Evolutionary conservation across 2,113 vertebrate species (phyloP).

Genomic region (Gnathonemus longibarbis): DNA sequence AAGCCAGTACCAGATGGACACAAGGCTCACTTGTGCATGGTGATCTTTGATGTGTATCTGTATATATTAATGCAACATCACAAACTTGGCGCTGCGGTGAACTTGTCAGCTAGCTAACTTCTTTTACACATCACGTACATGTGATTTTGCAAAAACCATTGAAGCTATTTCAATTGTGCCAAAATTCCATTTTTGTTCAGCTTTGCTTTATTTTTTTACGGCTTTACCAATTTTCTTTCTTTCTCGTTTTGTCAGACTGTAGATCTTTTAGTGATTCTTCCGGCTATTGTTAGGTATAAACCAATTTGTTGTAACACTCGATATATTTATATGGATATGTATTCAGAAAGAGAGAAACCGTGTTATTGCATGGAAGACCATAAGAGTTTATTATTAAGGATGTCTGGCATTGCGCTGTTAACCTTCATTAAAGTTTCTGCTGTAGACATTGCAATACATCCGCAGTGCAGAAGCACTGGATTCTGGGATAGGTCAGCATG

Average conservation of each 20-base stretch:
- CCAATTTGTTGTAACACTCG: not conserved
- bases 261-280: not conserved
- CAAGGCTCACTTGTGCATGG: conserved; percentile 53
- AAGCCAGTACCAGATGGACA: conserved; percentile 12
- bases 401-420: conserved; percentile 37
- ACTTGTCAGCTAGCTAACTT: conserved; percentile 41
- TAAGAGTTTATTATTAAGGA: conserved; percentile 66
- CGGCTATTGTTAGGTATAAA: not conserved
- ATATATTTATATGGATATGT: not conserved
- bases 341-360: not conserved
- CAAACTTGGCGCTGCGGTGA: conserved; percentile 49
- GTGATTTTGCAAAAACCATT: conserved; percentile 13
- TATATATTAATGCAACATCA: conserved; percentile 50
- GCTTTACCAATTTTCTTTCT: not conserved
- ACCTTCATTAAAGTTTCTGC: not conserved
- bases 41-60: conserved; percentile 43
- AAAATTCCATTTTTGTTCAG: conserved; percentile 22
- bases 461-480: not conserved
- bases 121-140: conserved; percentile 24
- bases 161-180: conserved; percentile 25
- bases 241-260: not conserved
- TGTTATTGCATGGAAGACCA: conserved; percentile 53
- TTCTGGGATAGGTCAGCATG: not conserved
- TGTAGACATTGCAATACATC: not conserved
- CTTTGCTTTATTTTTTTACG: not conserved